Base-by-base conservation (phyloP, 1,140 invertebrate genomes). In the Asobara japonica region DNA sequence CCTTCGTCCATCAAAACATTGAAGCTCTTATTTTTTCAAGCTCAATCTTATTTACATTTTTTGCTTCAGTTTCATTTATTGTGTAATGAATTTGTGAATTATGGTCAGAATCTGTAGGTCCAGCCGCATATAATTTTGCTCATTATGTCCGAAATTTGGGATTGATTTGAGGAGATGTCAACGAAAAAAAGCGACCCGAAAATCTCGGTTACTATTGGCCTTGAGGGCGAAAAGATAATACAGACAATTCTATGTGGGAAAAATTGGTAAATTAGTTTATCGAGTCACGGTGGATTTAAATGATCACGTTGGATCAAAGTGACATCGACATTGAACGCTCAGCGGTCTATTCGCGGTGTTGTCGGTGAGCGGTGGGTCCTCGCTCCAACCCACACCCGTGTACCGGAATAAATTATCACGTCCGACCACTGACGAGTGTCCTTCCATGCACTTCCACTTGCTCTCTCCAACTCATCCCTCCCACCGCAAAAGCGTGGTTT, bases 321-420 rank as follows among this genome's bases (percentile, higher is more conserved):
- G 27, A 62, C 60, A 31, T 31, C 25, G 29, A 62, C 29, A 31
- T 62, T 62, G 60, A 62, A 62, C 25, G 25, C 27, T 62, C 13
- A 13, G 60, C 31, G 60, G 60, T 62, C 29, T 62, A 62, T 62
- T 62, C 29, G 60, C 18, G 60, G 60, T 62, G 60, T 62, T 62
- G 60, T 62, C 60, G 60, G 25, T 29, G 60, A 29, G 13, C 60
- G 27, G 7, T 27, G 30, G 60, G 60, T 29, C 25, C 60, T 30
- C 56, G 25, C 25, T 27, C n/a, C 25, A 30, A 13, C 29, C 60
- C 51, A 56, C 51, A 56, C 51, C 51, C 51, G 51, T 56, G 51
- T 56, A 62, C 60, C 29, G 29, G 60, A 62, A 62, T 62, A 62
- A 62, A 62, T 62, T 62, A 62, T 62, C 60, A 30, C 29, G 60